phyloP scores from a whole-genome alignment of 2,113 vertebrate genomes.

The Barbus barbus region DNA sequence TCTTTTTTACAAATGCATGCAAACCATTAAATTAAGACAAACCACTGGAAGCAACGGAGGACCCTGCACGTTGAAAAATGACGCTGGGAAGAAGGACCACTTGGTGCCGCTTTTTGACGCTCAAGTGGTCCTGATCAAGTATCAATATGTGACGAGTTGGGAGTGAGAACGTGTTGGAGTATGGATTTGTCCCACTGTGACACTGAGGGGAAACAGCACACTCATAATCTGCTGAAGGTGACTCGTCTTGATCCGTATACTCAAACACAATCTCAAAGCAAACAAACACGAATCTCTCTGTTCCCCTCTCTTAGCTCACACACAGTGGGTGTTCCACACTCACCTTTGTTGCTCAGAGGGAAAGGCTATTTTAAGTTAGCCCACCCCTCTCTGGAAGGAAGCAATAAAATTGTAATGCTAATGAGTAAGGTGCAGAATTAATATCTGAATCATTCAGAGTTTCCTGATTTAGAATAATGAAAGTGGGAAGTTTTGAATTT shows the following conservation, averaged over 20 bases:
- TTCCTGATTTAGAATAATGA: conserved; percentile 31
- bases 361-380: conserved; percentile 22
- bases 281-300: background rate
- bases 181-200: conserved; percentile 12
- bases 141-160: too few species aligned
- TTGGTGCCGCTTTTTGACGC: too few species aligned
- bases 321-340: background rate
- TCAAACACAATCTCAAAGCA: background rate
- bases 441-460: conserved; percentile 24
- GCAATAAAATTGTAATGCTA: conserved; percentile 33
- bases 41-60: too few species aligned
- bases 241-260: conserved; percentile 1
- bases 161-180: too few species aligned
- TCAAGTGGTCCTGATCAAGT: too few species aligned
- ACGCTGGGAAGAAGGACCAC: too few species aligned
- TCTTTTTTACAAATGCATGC: too few species aligned
- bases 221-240: conserved; percentile 15
- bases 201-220: background rate
- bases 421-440: conserved; percentile 26
- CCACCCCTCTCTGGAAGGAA: conserved; percentile 7
- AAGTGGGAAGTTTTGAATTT: conserved; percentile 35
- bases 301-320: background rate
- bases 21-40: too few species aligned
- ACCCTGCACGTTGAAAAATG: too few species aligned
- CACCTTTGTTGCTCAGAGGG: conserved; percentile 19